Conservation (phyloP, 2,888 invertebrate genomes). For the Baronia brevicornis region DNA sequence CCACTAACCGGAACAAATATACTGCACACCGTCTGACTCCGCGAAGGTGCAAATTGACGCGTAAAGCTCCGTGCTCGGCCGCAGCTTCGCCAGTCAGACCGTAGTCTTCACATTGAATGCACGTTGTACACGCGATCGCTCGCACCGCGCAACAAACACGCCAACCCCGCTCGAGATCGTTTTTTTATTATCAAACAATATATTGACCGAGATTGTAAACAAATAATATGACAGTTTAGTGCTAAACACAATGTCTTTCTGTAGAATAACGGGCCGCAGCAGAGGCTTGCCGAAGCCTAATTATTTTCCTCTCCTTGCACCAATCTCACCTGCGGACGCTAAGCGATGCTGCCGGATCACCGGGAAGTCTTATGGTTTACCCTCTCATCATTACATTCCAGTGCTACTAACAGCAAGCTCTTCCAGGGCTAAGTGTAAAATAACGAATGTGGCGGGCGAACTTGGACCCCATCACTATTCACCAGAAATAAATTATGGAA, state of each 20-base stretch:
- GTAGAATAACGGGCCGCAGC: constrained; percentile 87
- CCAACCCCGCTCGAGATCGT: constrained; percentile 35
- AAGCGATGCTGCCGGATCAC: constrained; percentile 86
- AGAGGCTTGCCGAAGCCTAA: constrained; percentile 87
- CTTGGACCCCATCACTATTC: constrained; percentile 77
- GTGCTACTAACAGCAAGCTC: constrained; percentile 77
- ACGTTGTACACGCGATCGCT: constrained; percentile 49
- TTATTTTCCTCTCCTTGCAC: constrained; percentile 86
- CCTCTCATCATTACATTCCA: constrained; percentile 86
- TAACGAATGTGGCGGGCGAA: constrained; percentile 79
- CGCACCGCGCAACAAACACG: constrained; percentile 35
- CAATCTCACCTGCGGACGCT: constrained; percentile 89
- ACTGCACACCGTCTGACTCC: constrained; percentile 63
- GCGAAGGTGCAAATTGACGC: constrained; percentile 59
- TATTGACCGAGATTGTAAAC: constrained; percentile 37
- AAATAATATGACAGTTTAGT: constrained; percentile 61
- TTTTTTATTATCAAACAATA: constrained; percentile 18
- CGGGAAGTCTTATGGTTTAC: constrained; percentile 83
- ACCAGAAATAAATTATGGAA: constrained; percentile 78
- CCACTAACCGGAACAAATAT: constrained; percentile 68
- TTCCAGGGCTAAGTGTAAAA: constrained; percentile 75
- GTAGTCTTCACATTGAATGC: constrained; percentile 44
- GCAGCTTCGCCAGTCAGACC: constrained; percentile 48
- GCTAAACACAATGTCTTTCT: constrained; percentile 78
- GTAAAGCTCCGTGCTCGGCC: constrained; percentile 36